Base-by-base conservation (phyloP, 2,113 vertebrate species). In the Cyanoderma ruficeps region DNA sequence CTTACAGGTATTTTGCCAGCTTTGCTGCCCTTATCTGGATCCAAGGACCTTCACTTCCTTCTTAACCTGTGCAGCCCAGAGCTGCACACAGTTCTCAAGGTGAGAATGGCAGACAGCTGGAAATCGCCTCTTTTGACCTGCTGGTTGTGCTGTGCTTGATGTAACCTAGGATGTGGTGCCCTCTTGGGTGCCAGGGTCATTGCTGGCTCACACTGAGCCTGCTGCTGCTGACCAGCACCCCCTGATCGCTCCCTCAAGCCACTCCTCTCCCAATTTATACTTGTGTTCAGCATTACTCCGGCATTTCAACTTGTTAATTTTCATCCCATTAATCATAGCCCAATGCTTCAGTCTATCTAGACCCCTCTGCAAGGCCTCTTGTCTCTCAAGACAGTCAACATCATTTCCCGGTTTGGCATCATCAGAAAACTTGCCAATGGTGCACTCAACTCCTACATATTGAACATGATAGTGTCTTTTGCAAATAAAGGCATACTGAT, bases 201-300 rank as follows among this genome's bases (percentile, higher is more conserved):
- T 41, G 22, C 39, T 69, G 70, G 23, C 59, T 68, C 27, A 4
- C 37, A 10, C 2, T 24, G 37, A 85, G 5, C 21, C 21, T 63
- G 28, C 18, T 61, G n/a, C 13, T 61, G n/a, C 10, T 6, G 4
- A 44, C 15, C 53, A 72, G 39, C 15, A 77, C 2, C 15, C 10
- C 13, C 27, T 59, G 42, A 53, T 3, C 35, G 9, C 25, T 65
- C 12, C 49, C 33, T 44, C 35, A 37, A 75, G 13, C 9, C n/a
- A 9, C 33, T 56, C 17, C 9, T 56, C 35, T 83, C 30, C 30
- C 9, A 22, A 1, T 42, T 28, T 70, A 42, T 31, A 47, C 15
- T 42, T 60, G 35, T 30, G 12, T 17, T 56, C 2, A 0, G 41
- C 2, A 3, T 42, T 47, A 52, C 11, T 67, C 31, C 2, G 0